Percentiles rank a stretch among this genome's conserved stretches.
These are phyloP conservation scores for Drosophila prostipennis DNA, from an alignment of 2,888 invertebrate species.

Conservation along the genomic window DNA sequence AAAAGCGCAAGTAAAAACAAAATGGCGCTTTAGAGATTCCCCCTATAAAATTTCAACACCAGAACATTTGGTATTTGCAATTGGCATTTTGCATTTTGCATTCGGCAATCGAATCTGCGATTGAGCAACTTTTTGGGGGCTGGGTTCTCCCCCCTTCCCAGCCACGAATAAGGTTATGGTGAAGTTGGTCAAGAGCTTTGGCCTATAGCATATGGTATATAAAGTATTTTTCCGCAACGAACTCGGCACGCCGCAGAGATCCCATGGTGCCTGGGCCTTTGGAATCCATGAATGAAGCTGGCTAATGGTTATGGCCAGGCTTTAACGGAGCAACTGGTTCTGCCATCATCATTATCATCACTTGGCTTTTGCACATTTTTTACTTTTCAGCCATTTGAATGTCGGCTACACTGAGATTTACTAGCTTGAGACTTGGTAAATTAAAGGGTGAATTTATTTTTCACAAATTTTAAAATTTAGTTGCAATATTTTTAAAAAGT, in stretches of 20 bases:
- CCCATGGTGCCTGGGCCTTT: slow-evolving; percentile 12
- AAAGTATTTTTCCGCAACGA: not conserved
- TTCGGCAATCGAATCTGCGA: slow-evolving; percentile 17
- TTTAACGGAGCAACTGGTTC: slow-evolving; percentile 34
- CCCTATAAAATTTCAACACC: slow-evolving; percentile 2
- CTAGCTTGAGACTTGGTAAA: not conserved
- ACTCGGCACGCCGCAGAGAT: slow-evolving; percentile 17
- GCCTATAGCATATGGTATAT: not conserved
- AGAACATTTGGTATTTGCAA: slow-evolving; percentile 20
- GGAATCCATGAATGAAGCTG: slow-evolving; percentile 28
- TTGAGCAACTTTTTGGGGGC: slow-evolving; percentile 22
- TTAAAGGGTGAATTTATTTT: too few species aligned
- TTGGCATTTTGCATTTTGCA: slow-evolving; percentile 21
- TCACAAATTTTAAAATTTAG: not conserved
- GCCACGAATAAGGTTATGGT: slow-evolving; percentile 2
- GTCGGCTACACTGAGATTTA: slow-evolving; percentile 18
- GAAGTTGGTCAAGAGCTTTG: slow-evolving; percentile 21
- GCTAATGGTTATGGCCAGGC: slow-evolving; percentile 36
- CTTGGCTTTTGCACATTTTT: slow-evolving; percentile 14
- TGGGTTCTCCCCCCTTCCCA: not conserved
- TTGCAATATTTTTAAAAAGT: not conserved
- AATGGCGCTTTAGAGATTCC: not conserved
- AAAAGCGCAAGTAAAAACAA: not conserved
- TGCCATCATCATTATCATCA: slow-evolving; percentile 27
- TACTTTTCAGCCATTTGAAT: slow-evolving; percentile 27